These are phyloP conservation scores for Leuctra nigra DNA, from an alignment of 2,888 invertebrate genomes.

Conservation along the genomic window DNA sequence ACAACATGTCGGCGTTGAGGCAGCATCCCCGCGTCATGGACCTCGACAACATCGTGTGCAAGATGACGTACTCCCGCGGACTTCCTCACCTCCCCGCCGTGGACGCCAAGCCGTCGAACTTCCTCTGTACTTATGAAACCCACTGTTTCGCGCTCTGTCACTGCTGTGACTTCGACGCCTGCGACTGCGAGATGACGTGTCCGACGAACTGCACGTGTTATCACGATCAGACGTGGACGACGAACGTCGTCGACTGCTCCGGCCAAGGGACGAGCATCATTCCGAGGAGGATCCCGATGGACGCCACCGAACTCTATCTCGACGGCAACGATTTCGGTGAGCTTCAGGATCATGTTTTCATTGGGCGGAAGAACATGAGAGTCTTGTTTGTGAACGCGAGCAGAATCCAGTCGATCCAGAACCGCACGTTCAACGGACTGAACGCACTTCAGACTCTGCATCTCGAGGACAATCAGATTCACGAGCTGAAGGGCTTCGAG, in stretches of 20 bases:
- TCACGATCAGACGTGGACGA: slow-evolving; percentile 89
- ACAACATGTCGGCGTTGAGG: slow-evolving; percentile 69
- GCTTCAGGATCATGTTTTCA: slow-evolving; percentile 80
- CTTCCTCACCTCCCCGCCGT: slow-evolving; percentile 71
- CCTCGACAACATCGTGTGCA: slow-evolving; percentile 80
- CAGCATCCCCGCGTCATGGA: slow-evolving; percentile 87
- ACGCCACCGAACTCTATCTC: slow-evolving; percentile 86
- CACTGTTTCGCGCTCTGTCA: slow-evolving; percentile 93
- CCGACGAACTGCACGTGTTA: slow-evolving; percentile 91
- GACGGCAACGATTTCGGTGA: slow-evolving; percentile 84
- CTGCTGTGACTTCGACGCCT: slow-evolving; percentile 93
- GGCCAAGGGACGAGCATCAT: slow-evolving; percentile 69
- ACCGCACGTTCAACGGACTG: slow-evolving; percentile 84
- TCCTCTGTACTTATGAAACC: slow-evolving; percentile 85
- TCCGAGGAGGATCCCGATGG: slow-evolving; percentile 85
- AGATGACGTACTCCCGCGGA: slow-evolving; percentile 76
- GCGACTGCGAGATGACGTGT: slow-evolving; percentile 96
- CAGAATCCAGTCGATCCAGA: slow-evolving; percentile 76
- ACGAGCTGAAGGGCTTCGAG: slow-evolving; percentile 72
- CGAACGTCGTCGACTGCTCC: slow-evolving; percentile 88
- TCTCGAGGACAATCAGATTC: slow-evolving; percentile 77
- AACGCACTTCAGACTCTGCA: slow-evolving; percentile 72
- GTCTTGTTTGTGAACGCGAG: slow-evolving; percentile 81
- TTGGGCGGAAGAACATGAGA: slow-evolving; percentile 83
- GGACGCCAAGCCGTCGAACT: slow-evolving; percentile 72